A percentile compares a stretch with the other conserved stretches of the same genome.
These are phyloP conservation scores for Muntiacus reevesi DNA, from an alignment of 2,113 vertebrate genomes.

Conservation along the genomic window DNA sequence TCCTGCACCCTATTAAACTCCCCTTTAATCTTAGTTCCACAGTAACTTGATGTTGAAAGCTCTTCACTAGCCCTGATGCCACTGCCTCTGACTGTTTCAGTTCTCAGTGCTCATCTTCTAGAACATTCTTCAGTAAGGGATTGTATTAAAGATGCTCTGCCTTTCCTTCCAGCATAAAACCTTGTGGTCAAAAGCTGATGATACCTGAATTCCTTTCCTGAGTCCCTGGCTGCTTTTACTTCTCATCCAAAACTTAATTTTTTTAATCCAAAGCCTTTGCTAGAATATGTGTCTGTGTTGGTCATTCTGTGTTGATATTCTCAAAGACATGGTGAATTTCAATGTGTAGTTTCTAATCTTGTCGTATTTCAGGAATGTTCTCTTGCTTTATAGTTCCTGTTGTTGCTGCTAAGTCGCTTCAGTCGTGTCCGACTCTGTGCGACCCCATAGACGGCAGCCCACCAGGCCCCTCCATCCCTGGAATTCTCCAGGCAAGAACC, in stretches of 20 bases:
- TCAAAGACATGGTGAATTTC: not conserved
- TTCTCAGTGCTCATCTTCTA: not conserved
- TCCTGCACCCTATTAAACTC: not conserved
- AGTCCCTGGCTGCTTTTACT: not conserved
- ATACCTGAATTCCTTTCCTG: not conserved
- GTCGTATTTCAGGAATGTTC: not conserved
- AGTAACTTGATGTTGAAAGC: not conserved
- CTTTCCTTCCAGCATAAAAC: not conserved
- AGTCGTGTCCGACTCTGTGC: too few relatives aligned
- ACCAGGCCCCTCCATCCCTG: too few relatives aligned
- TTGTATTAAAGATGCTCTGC: not conserved
- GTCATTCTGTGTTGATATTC: not conserved
- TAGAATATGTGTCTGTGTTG: not conserved
- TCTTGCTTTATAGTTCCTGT: not conserved
- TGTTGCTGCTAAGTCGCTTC: too few relatives aligned
- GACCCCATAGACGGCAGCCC: too few relatives aligned
- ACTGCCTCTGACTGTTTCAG: fast-evolving
- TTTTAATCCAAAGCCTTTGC: not conserved
- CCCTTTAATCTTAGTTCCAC: not conserved
- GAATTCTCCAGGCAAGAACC: too few relatives aligned
- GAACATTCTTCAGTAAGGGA: not conserved
- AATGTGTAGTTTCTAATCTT: not conserved
- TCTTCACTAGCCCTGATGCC: fast-evolving
- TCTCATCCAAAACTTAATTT: not conserved
- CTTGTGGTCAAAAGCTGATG: not conserved